A percentile compares a stretch with the other conserved stretches of the same genome.
Evolutionary conservation across 2,113 vertebrate genomes (phyloP).

Genomic region (Datnioides undecimradiatus): DNA sequence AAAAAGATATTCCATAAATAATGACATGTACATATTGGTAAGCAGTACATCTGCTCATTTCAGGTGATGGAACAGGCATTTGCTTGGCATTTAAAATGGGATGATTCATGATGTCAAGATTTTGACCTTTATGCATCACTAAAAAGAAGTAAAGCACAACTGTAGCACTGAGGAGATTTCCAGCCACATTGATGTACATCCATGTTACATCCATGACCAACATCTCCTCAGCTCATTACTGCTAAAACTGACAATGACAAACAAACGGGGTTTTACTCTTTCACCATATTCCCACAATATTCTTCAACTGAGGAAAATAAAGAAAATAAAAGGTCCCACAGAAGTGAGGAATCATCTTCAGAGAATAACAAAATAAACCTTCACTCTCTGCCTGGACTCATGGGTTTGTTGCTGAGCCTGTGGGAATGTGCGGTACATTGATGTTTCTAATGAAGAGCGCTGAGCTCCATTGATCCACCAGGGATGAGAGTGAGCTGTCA

Average conservation of each 20-base stretch:
- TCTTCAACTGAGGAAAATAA: conserved; percentile 23
- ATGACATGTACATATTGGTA: no score
- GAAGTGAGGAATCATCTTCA: conserved; percentile 37
- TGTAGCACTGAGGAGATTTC: background rate
- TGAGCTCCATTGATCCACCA: conserved; percentile 79
- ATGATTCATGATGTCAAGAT: background rate
- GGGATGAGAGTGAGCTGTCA: conserved; percentile 82
- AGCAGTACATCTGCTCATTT: background rate
- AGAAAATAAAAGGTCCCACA: conserved; percentile 32
- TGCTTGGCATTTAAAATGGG: background rate
- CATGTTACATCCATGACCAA: background rate
- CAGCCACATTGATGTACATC: conserved; percentile 2
- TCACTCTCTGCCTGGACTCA: conserved; percentile 44
- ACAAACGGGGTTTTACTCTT: background rate
- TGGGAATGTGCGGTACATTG: conserved; percentile 77
- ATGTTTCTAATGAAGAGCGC: conserved; percentile 81
- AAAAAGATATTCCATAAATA: no score
- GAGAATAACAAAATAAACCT: conserved; percentile 48
- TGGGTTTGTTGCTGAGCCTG: conserved; percentile 65
- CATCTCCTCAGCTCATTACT: no score
- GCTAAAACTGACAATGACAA: background rate
- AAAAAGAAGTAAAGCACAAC: background rate
- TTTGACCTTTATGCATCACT: background rate
- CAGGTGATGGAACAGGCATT: background rate
- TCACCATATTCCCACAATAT: background rate